phyloP scores from a whole-genome alignment of 2,888 invertebrate genomes.

The Drosophila rubida region DNA sequence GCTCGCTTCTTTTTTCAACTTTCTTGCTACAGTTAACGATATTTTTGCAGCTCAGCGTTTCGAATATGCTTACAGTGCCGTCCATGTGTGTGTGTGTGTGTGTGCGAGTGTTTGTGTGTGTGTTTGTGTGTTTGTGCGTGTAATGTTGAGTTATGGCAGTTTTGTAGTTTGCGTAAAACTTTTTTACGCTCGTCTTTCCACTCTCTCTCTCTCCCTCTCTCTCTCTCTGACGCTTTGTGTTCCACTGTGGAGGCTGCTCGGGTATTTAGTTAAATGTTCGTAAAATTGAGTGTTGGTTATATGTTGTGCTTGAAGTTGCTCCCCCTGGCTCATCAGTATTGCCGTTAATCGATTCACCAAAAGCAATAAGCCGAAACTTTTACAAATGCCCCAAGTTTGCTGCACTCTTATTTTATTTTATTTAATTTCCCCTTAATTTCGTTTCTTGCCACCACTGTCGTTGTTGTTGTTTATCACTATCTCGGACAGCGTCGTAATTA shows the following conservation, averaged over 20 bases:
- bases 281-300: constrained; percentile 71
- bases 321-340: constrained; percentile 24
- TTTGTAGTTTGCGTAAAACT: constrained; percentile 74
- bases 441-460: too few relatives aligned
- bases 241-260: constrained; percentile 17
- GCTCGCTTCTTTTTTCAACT: constrained; percentile 33
- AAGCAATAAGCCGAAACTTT: constrained; percentile 69
- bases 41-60: constrained; percentile 60
- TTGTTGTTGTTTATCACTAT: constrained; percentile 4
- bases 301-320: constrained; percentile 51
- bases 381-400: constrained; percentile 67
- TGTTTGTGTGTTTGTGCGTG: constrained; percentile 49
- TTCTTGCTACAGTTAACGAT: constrained; percentile 57
- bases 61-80: constrained; percentile 55
- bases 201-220: constrained; percentile 1
- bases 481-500: constrained; percentile 50
- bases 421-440: constrained; percentile 4
- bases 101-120: constrained; percentile 30
- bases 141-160: constrained; percentile 79
- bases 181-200: constrained; percentile 59
- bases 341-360: constrained; percentile 70
- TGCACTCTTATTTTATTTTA: constrained; percentile 42
- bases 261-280: constrained; percentile 78
- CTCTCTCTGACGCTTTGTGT: background rate
- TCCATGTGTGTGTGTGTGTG: constrained; percentile 16